A percentile compares a stretch with the other conserved stretches of the same genome.
phyloP scores from a whole-genome alignment of 2,797 vertebrate species.

The Peromyscus attwateri region DNA sequence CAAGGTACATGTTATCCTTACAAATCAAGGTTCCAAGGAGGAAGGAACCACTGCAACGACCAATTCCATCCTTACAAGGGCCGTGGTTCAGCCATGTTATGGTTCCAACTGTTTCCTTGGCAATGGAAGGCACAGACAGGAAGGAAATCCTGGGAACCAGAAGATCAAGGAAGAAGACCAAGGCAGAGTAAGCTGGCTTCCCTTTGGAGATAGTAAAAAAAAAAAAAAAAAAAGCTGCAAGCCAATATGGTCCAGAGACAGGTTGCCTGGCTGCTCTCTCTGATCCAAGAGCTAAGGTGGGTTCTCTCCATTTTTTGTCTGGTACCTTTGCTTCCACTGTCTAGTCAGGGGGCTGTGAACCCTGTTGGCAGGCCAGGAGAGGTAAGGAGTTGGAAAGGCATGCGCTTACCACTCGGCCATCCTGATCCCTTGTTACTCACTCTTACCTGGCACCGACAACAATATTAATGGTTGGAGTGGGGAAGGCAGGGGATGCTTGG shows the following conservation, averaged over 20 bases:
- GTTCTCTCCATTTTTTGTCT: neutral
- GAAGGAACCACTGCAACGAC: neutral
- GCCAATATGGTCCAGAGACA: neutral
- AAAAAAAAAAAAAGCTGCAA: neutral
- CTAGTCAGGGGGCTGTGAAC: neutral
- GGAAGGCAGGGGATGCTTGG: neutral
- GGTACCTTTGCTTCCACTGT: neutral
- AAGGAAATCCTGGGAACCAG: neutral
- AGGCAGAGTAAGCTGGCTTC: neutral
- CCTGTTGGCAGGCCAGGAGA: too few species aligned
- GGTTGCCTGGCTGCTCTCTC: neutral
- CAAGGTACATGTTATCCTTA: neutral
- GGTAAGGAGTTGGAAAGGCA: rapidly evolving
- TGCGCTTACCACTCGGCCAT: rapidly evolving
- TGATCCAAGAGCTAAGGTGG: neutral
- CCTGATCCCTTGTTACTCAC: neutral
- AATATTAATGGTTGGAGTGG: neutral
- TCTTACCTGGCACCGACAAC: neutral
- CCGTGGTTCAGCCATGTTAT: neutral
- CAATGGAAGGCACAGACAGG: neutral
- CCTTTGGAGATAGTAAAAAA: neutral
- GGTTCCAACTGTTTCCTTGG: neutral
- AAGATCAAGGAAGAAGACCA: neutral
- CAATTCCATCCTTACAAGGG: neutral
- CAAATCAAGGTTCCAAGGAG: neutral